Percentiles rank a stretch among this genome's conserved stretches.
These are phyloP conservation scores for Lanistes nyassanus DNA, from an alignment of 1,140 invertebrate species.

Conservation along the genomic window DNA sequence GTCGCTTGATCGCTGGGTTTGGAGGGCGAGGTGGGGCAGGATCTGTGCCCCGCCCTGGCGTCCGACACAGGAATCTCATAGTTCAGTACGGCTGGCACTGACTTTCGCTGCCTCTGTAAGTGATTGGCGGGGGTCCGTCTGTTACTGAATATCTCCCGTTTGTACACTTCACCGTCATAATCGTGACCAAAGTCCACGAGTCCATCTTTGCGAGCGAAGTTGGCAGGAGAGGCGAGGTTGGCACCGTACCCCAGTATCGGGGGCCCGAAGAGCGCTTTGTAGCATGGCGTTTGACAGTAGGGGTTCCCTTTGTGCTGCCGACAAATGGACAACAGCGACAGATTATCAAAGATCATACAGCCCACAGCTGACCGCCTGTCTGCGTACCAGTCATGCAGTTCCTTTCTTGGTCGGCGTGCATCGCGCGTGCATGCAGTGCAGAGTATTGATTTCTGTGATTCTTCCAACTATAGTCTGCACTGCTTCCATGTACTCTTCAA, in stretches of 20 bases:
- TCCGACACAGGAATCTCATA: not conserved
- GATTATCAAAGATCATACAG: not conserved
- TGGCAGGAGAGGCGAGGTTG: conserved; percentile 85
- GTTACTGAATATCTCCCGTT: conserved; percentile 35
- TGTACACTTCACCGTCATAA: conserved; percentile 25
- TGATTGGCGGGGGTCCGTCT: not conserved
- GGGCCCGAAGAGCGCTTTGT: conserved; percentile 58
- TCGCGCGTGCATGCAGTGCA: not conserved
- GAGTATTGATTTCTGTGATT: too few relatives aligned
- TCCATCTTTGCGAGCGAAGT: conserved; percentile 69
- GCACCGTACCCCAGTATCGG: conserved; percentile 88
- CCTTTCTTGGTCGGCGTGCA: not conserved
- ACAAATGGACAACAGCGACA: conserved; percentile 32
- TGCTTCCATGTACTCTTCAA: too few relatives aligned
- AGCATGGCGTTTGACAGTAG: conserved; percentile 62
- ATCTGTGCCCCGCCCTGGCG: not conserved
- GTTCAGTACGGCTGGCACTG: not conserved
- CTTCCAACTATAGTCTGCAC: too few relatives aligned
- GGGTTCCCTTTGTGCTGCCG: conserved; percentile 63
- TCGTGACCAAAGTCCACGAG: conserved; percentile 21
- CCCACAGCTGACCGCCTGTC: too few relatives aligned
- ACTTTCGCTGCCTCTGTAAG: conserved; percentile 15
- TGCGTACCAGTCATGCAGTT: too few relatives aligned
- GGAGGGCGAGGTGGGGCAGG: not conserved
- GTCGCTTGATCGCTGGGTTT: not conserved